A percentile compares a stretch with the other conserved stretches of the same genome.
These are phyloP conservation scores for Pseudopodoces humilis DNA, from an alignment of 2,113 vertebrate species.

Conservation along the genomic window DNA sequence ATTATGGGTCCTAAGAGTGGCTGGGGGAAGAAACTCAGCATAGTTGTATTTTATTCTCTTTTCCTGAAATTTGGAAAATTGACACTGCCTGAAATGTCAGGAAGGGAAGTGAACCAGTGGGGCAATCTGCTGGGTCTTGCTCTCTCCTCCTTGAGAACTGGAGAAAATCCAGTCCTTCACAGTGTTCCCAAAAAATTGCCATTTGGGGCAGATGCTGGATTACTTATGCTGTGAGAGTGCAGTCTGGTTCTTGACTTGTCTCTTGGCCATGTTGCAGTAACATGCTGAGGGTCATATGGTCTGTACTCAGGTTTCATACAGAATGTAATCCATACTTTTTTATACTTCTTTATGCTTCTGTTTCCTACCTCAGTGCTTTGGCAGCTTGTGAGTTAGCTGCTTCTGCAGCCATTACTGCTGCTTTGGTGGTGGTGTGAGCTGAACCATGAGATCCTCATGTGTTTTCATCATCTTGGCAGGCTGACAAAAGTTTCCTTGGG, in stretches of 20 bases:
- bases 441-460: background rate
- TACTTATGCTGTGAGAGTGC: background rate
- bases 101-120: background rate
- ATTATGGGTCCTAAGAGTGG: background rate
- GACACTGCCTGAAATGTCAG: background rate
- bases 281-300: background rate
- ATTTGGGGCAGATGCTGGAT: background rate
- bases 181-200: background rate
- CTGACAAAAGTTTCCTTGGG: background rate
- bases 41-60: background rate
- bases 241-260: background rate
- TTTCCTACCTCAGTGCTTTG: background rate
- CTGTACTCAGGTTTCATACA: background rate
- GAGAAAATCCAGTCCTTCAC: background rate
- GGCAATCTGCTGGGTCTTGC: background rate
- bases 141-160: background rate
- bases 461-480: constrained; percentile 17
- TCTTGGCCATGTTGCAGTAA: background rate
- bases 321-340: background rate
- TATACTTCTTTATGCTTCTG: background rate
- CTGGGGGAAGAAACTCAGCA: background rate
- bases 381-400: background rate
- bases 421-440: background rate
- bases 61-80: background rate
- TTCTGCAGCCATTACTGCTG: background rate